A percentile compares a stretch with the other conserved stretches of the same genome.
Evolutionary conservation across 2,888 invertebrate species (phyloP).

Genomic region (Agrilus mali): DNA sequence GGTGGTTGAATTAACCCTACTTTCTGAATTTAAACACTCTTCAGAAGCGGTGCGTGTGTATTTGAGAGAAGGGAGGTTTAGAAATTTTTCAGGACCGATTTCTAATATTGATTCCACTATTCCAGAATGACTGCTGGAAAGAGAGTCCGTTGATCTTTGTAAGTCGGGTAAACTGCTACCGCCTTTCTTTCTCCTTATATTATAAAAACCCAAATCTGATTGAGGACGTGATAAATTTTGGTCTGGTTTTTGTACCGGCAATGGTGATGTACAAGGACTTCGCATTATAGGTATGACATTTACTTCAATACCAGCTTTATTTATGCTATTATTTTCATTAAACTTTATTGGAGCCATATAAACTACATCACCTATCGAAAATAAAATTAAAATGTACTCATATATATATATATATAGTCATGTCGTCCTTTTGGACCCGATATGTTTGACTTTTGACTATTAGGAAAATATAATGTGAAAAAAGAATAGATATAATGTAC

Average conservation of each 20-base stretch:
- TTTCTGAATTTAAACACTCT: constrained; percentile 15
- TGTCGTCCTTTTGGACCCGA: constrained; percentile 22
- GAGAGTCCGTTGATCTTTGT: constrained; percentile 15
- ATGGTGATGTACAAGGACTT: constrained; percentile 31
- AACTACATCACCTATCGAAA: constrained; percentile 32
- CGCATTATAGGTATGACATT: constrained; percentile 34
- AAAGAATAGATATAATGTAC: no score
- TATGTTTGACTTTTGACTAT: constrained; percentile 23
- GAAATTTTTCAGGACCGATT: constrained; percentile 26
- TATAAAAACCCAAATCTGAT: constrained; percentile 29
- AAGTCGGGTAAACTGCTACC: constrained; percentile 30
- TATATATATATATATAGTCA: neutral
- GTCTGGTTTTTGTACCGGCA: constrained; percentile 18
- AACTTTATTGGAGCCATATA: constrained; percentile 36
- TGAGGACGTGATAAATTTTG: constrained; percentile 22
- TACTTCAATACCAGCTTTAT: constrained; percentile 40
- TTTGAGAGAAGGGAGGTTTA: constrained; percentile 15
- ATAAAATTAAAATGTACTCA: neutral
- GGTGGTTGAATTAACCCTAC: constrained; percentile 15
- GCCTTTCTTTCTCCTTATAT: constrained; percentile 17
- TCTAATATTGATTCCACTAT: constrained; percentile 25
- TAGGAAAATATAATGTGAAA: constrained; percentile 2
- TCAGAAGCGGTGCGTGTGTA: constrained; percentile 25
- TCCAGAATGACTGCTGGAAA: constrained; percentile 15
- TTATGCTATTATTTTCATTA: constrained; percentile 42